Percentiles rank a stretch among this genome's conserved stretches.
These are phyloP conservation scores for Alca torda DNA, from an alignment of 2,797 vertebrate species.

Conservation along the genomic window DNA sequence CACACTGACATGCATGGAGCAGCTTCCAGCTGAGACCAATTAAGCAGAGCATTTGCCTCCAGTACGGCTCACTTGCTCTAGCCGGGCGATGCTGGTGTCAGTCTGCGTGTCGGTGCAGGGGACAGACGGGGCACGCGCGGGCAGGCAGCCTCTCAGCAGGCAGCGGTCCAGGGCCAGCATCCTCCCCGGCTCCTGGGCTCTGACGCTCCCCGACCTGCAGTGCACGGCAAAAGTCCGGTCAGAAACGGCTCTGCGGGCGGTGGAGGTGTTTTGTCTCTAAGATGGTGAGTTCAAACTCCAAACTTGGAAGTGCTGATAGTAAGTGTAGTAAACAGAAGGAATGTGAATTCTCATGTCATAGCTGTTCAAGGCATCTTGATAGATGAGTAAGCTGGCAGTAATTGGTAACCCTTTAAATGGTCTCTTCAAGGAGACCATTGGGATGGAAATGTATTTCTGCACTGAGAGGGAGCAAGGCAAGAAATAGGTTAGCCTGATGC, in stretches of 20 bases:
- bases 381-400: not conserved
- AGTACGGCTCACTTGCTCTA: not conserved
- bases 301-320: not conserved
- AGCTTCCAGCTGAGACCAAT: conserved; percentile 43
- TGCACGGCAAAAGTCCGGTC: not conserved
- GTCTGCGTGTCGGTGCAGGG: not conserved
- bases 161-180: not conserved
- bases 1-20: not conserved
- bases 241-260: not conserved
- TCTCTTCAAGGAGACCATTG: not conserved
- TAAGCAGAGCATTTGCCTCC: conserved; percentile 4
- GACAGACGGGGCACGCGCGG: not conserved
- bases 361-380: not conserved
- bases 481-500: not conserved
- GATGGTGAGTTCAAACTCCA: not conserved
- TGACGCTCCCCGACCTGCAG: fast-evolving
- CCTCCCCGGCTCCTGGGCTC: not conserved
- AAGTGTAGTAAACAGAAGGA: not conserved
- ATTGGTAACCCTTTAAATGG: not conserved
- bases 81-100: not conserved
- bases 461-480: not conserved
- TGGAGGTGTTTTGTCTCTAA: not conserved
- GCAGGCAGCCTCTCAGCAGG: not conserved
- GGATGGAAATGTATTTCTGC: not conserved
- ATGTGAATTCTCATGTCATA: not conserved